phyloP scores from a whole-genome alignment of 2,113 vertebrate species.

The Paradoxurus hermaphroditus region DNA sequence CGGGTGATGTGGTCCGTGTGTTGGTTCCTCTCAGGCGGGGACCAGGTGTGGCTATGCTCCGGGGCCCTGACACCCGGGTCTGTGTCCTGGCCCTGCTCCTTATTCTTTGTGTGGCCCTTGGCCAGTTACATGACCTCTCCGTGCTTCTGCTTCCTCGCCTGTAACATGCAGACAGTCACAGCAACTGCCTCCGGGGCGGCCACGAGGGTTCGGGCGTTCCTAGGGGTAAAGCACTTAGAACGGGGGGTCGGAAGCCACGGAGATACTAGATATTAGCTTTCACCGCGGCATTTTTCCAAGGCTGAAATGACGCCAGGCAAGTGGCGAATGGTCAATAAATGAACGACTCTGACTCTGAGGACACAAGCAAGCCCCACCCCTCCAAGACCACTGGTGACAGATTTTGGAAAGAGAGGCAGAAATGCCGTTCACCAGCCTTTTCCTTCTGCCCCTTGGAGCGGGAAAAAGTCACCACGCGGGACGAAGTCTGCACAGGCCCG shows the following conservation, averaged over 20 bases:
- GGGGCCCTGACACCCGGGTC: no score
- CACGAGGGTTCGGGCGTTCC: background rate
- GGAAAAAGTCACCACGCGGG: background rate
- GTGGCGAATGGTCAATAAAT: background rate
- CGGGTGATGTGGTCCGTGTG: background rate
- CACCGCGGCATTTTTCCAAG: background rate
- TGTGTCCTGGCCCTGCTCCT: background rate
- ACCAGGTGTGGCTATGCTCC: rapidly evolving
- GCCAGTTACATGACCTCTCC: background rate
- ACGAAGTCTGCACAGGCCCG: background rate
- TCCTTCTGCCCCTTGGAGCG: background rate
- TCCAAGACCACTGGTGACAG: background rate
- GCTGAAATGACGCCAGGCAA: background rate
- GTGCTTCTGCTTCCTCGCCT: background rate
- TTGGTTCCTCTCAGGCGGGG: background rate
- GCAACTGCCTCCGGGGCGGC: background rate
- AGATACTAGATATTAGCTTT: background rate
- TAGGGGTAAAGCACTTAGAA: background rate
- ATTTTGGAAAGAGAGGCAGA: background rate
- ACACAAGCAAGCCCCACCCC: background rate
- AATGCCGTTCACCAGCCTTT: background rate
- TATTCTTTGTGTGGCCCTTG: background rate
- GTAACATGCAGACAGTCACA: background rate
- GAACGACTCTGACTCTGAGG: background rate
- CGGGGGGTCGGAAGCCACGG: background rate